Conservation (phyloP, 2,888 invertebrate genomes). For the Tryphoninae sp. region DNA sequence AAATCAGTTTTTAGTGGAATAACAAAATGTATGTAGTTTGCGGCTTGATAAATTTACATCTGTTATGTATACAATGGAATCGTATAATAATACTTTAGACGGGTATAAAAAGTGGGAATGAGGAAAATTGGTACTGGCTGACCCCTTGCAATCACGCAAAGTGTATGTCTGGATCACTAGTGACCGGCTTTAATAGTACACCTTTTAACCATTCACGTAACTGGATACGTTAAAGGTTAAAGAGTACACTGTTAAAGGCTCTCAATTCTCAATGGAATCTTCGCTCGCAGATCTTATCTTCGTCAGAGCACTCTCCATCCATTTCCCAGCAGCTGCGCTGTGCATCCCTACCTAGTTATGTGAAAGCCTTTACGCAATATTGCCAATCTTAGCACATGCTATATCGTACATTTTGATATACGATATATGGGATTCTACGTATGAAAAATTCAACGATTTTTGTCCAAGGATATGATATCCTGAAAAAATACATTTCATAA, state of each 20-base stretch:
- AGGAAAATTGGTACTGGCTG: background rate
- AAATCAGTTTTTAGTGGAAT: too few species aligned
- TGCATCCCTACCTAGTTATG: conserved; percentile 7
- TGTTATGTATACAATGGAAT: background rate
- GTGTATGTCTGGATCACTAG: background rate
- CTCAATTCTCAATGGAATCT: conserved; percentile 26
- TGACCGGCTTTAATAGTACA: too few species aligned
- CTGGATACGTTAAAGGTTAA: background rate
- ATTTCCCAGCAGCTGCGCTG: conserved; percentile 28
- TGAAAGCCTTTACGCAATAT: background rate
- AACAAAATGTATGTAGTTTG: background rate
- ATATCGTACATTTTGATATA: background rate
- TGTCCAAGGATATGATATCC: too few species aligned
- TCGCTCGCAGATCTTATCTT: background rate
- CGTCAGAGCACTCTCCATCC: conserved; percentile 7
- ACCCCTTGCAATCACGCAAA: background rate
- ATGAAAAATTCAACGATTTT: too few species aligned
- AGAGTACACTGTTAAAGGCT: background rate
- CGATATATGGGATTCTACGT: background rate
- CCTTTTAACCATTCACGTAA: background rate
- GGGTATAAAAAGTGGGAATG: background rate
- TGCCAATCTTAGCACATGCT: background rate
- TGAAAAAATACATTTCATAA: too few species aligned
- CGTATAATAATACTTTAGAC: background rate
- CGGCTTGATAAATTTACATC: background rate